These are phyloP conservation scores for Columba guinea DNA, from an alignment of 2,797 vertebrate genomes.

Conservation along the genomic window DNA sequence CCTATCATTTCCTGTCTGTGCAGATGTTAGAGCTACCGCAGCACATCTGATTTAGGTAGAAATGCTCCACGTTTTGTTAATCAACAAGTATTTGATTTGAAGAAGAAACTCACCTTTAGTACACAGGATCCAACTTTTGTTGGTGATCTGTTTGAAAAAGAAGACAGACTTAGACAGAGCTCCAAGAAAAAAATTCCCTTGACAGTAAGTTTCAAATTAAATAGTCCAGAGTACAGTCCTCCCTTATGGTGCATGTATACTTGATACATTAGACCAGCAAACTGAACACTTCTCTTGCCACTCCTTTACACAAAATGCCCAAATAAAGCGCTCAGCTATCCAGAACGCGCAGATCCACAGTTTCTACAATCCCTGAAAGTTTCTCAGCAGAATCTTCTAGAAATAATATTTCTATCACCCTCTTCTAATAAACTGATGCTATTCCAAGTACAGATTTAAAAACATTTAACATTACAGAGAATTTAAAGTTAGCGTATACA, in stretches of 20 bases:
- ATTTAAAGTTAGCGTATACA: background rate
- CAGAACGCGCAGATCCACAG: background rate
- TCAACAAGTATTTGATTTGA: background rate
- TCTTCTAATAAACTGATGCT: background rate
- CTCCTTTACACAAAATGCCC: background rate
- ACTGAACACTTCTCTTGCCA: background rate
- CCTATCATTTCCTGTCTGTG: background rate
- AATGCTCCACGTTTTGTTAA: background rate
- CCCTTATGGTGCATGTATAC: background rate
- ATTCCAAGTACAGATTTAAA: background rate
- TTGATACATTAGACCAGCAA: background rate
- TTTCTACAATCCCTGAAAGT: background rate
- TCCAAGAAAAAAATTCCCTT: background rate
- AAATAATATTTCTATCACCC: background rate
- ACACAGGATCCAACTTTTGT: constrained; percentile 81
- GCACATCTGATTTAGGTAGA: background rate
- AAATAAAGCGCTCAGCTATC: background rate
- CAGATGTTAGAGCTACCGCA: background rate
- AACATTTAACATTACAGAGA: background rate
- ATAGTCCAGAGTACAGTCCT: background rate
- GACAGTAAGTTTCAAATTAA: background rate
- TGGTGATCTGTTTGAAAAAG: constrained; percentile 83
- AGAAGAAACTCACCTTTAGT: constrained; percentile 81
- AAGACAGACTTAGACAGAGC: constrained; percentile 6
- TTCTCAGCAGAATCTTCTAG: background rate